Conservation (phyloP, 2,113 vertebrate species). For the Garra rufa region DNA sequence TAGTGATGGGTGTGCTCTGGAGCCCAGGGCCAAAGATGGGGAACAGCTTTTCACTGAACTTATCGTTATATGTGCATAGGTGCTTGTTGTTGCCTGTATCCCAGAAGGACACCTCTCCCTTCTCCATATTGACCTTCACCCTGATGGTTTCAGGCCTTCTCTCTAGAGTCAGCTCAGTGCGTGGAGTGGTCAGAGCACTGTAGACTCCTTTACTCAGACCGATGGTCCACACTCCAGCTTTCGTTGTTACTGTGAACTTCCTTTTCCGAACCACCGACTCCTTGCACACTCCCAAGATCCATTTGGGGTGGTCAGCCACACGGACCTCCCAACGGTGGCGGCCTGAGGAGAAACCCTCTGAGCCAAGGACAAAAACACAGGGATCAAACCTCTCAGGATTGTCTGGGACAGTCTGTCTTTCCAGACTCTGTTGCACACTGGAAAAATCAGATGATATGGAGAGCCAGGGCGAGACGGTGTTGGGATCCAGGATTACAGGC, state of each 20-base stretch:
- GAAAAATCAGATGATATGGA: constrained; percentile 63
- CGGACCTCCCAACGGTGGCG: constrained; percentile 77
- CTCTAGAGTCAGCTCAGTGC: constrained; percentile 58
- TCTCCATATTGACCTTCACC: constrained; percentile 71
- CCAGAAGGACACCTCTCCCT: constrained; percentile 75
- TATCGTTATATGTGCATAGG: constrained; percentile 70
- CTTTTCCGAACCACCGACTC: constrained; percentile 72
- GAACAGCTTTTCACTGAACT: constrained; percentile 71
- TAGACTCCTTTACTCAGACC: constrained; percentile 74
- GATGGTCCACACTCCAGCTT: constrained; percentile 74
- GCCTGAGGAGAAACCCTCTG: constrained; percentile 71
- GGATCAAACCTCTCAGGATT: constrained; percentile 77
- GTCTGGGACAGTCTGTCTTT: constrained; percentile 65
- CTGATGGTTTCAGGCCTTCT: constrained; percentile 64
- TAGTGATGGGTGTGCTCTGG: constrained; percentile 63
- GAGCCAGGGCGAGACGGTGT: constrained; percentile 76
- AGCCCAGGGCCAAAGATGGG: constrained; percentile 82
- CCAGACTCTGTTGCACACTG: constrained; percentile 66
- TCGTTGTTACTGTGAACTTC: constrained; percentile 74
- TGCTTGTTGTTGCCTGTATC: constrained; percentile 62
- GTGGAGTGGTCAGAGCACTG: constrained; percentile 63
- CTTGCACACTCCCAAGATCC: constrained; percentile 76
- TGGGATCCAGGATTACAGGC: constrained; percentile 74
- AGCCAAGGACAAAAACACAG: constrained; percentile 74
- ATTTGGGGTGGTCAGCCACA: constrained; percentile 75